These are phyloP conservation scores for Nephotettix cincticeps DNA, from an alignment of 1,140 invertebrate species.

Conservation along the genomic window DNA sequence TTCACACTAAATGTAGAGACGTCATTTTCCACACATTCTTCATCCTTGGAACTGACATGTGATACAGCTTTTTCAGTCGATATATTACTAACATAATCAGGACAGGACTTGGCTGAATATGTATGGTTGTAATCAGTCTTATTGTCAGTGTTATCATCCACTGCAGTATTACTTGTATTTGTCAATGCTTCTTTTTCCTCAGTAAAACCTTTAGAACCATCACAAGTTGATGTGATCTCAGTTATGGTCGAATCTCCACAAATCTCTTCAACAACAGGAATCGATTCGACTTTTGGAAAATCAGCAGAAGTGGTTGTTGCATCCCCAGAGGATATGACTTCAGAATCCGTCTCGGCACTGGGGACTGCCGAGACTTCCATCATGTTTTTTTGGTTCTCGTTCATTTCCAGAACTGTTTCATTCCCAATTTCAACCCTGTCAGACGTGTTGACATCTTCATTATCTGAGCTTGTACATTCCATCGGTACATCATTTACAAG, in stretches of 20 bases:
- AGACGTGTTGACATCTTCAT: constrained; percentile 15
- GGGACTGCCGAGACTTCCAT: constrained; percentile 14
- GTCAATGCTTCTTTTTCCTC: too few species aligned
- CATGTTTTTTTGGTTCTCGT: constrained; percentile 18
- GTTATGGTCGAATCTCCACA: not conserved
- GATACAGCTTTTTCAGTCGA: too few species aligned
- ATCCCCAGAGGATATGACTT: not conserved
- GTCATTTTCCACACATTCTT: too few species aligned
- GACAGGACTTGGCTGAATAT: too few species aligned
- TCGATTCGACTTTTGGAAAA: not conserved
- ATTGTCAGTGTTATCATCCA: too few species aligned
- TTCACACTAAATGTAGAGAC: too few species aligned
- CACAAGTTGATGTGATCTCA: constrained; percentile 5
- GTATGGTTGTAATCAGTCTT: too few species aligned
- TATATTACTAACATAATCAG: too few species aligned
- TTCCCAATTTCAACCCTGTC: constrained; percentile 11
- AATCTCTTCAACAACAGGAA: not conserved
- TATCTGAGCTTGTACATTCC: constrained; percentile 14
- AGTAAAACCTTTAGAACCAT: not conserved
- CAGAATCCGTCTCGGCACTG: constrained; percentile 2
- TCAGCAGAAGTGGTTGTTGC: not conserved
- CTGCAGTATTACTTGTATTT: too few species aligned
- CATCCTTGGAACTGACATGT: too few species aligned
- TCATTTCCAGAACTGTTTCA: constrained; percentile 12
- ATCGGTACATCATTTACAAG: not conserved